These are phyloP conservation scores for Triplophysa tibetana DNA, from an alignment of 2,113 vertebrate genomes.

Conservation along the genomic window DNA sequence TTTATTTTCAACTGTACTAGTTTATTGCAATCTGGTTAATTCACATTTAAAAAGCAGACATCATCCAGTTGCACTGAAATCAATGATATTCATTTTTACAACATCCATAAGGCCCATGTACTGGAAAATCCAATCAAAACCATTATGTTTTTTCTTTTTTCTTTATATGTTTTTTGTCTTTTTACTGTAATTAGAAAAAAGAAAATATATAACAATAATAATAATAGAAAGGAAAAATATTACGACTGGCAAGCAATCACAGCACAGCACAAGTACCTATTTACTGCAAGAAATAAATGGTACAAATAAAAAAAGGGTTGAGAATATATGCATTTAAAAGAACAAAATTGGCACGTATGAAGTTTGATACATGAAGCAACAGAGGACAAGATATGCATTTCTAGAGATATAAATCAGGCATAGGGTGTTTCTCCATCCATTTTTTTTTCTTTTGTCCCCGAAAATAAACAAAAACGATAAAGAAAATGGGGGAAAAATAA, in stretches of 20 bases:
- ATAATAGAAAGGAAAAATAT: constrained; percentile 93
- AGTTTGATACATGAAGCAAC: constrained; percentile 92
- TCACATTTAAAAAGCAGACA: constrained; percentile 98
- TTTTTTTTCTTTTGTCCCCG: constrained; percentile 57
- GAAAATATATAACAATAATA: constrained; percentile 85
- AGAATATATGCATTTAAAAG: constrained; percentile 58
- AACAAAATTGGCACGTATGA: constrained; percentile 81
- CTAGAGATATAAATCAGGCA: constrained; percentile 89
- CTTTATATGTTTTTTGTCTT: constrained; percentile 72
- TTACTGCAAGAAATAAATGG: constrained; percentile 76
- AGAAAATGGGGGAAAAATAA: constrained; percentile 72
- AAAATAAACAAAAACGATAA: constrained; percentile 72
- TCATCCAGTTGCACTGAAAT: constrained; percentile 97
- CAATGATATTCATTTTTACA: constrained; percentile 96
- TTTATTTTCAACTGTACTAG: constrained; percentile 85
- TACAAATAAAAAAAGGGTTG: constrained; percentile 70
- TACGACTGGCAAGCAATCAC: constrained; percentile 98
- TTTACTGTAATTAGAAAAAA: constrained; percentile 89
- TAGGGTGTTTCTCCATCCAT: constrained; percentile 69
- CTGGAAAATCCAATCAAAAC: constrained; percentile 96
- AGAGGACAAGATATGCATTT: constrained; percentile 85
- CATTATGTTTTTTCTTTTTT: constrained; percentile 73
- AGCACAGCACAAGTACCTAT: constrained; percentile 95
- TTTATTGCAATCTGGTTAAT: constrained; percentile 98
- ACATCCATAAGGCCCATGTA: constrained; percentile 94